Evolutionary conservation across 2,888 invertebrate species (phyloP), one percentile per base, ranked within the genome.

Genomic region (Drosophila leonis): DNA sequence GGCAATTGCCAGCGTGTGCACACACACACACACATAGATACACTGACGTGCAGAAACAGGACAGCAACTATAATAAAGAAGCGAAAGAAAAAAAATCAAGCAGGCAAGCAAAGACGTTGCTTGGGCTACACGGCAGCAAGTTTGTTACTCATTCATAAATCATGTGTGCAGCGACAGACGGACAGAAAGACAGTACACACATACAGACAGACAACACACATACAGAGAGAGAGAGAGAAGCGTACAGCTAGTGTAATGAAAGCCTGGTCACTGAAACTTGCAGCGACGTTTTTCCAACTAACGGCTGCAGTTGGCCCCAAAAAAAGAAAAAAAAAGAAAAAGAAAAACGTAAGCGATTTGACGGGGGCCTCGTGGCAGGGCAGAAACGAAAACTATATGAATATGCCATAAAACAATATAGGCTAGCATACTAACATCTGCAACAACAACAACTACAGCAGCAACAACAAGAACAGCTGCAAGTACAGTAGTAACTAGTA

Each of bases 141-240:
- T 90, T 88, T 90, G 87, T 85, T 86, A 86, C 87, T 87, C 86
- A 84, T 88, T 90, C 90, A 90, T 90, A 90, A 90, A 90, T 90
- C 90, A 90, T 90, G 91, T 83, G 83, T 90, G 85, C 82, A 82
- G 63, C 85, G 67, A 76, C 74, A 82, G 77, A 82, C 64, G 62
- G 72, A 76, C 72, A 56, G 72, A 67, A 49, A 62, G 54, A 56
- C 56, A 39, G 39, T 31, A 33, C 4, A 59, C 39, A 41, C 52
- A 66, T 42, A 59, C 27, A 65, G 51, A 67, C 29, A 74, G 54
- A 63, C 65, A 68, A 59, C 35, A 57, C 37, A 39, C 33, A 65
- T 51, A 57, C 20, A 15, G 44, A 1, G 41, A 18, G 18, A 18
- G 41, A 5, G 41, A 10, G n/a, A 41, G n/a, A 44, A 33, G 35